Conservation (phyloP, 1,140 invertebrate species). For the Zaprionus kolodkinae region DNA sequence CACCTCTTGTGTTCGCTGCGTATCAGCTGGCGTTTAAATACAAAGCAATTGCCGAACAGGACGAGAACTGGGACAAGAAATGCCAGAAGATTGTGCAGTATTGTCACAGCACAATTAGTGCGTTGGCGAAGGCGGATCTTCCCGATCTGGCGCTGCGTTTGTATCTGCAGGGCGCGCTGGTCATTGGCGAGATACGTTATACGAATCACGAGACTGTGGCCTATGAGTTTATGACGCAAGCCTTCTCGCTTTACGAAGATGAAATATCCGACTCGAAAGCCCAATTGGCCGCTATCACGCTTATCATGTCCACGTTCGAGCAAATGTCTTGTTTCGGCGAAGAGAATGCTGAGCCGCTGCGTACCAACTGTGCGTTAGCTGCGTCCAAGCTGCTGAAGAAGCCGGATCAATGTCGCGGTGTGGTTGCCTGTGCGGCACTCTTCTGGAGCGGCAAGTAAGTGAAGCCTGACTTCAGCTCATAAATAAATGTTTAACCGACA, state of each 20-base stretch:
- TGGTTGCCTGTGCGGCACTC: conserved; percentile 95
- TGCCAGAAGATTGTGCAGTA: conserved; percentile 99
- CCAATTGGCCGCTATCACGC: conserved; percentile 96
- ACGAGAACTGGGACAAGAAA: conserved; percentile 99
- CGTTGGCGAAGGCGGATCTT: conserved; percentile 96
- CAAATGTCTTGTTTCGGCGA: conserved; percentile 97
- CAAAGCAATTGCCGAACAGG: conserved; percentile 90
- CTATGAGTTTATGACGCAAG: conserved; percentile 99
- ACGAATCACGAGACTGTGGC: conserved; percentile 98
- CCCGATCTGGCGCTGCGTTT: conserved; percentile 96
- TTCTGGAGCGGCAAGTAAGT: conserved; percentile 96
- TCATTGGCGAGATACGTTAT: conserved; percentile 96
- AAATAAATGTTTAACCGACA: neutral
- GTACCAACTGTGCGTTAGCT: conserved; percentile 96
- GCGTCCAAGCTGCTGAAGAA: conserved; percentile 98
- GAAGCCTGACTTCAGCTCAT: neutral
- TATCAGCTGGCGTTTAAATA: conserved; percentile 95
- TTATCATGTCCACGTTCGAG: conserved; percentile 98
- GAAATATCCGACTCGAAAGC: conserved; percentile 99
- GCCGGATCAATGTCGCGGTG: conserved; percentile 97
- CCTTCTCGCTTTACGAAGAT: conserved; percentile 99
- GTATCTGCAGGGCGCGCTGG: conserved; percentile 97
- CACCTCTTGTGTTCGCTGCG: conserved; percentile 98
- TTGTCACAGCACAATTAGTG: conserved; percentile 97
- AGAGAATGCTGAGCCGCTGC: conserved; percentile 98